Base-by-base conservation (phyloP, 2,888 invertebrate genomes). In the Tromatobia lineatoria region DNA sequence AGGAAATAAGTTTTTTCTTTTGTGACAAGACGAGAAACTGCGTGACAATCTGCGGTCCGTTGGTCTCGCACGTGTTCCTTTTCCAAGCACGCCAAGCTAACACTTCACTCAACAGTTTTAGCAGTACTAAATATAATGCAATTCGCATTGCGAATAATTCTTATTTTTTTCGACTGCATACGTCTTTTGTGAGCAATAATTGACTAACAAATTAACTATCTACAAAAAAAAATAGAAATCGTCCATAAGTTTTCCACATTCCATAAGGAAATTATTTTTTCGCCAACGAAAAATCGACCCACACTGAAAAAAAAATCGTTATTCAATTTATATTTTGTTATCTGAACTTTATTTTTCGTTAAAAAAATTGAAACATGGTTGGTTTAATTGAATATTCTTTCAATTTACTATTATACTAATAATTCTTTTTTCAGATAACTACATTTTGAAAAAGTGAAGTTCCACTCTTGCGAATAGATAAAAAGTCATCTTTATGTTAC, bases 51-150 rank as follows among this genome's bases (percentile, higher is more conserved):
- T 29, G 70, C 71, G 15, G 57, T 71, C 71, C 71, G 71, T 71
- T 71, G 71, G 71, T 71, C 71, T 57, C 57, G 42, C 71, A 71
- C 71, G 71, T 71, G 71, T 71, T 71, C 23, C 38, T 15, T 57
- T 57, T 57, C 38, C 54, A 57, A 23, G 10, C 42, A n/a, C 20
- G 38, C n/a, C 25, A 29, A 13, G 34, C 52, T 15, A 8, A n/a
- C 13, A 34, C 18, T 69, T 20, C 20, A 11, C 38, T 42, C 18
- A 18, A 64, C 18, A 38, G n/a, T 64, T 34, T 34, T 38, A 34
- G 38, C 38, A 38, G 10, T 38, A 18, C 38, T 64, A 20, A 64
- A 64, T 38, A 64, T 38, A 34, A 64, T 64, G 11, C 38, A 34
- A 64, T 64, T 20, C 61, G 18, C 38, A 18, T 18, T 34, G 61